phyloP scores from a whole-genome alignment of 2,113 vertebrate species.

The Jaculus jaculus region DNA sequence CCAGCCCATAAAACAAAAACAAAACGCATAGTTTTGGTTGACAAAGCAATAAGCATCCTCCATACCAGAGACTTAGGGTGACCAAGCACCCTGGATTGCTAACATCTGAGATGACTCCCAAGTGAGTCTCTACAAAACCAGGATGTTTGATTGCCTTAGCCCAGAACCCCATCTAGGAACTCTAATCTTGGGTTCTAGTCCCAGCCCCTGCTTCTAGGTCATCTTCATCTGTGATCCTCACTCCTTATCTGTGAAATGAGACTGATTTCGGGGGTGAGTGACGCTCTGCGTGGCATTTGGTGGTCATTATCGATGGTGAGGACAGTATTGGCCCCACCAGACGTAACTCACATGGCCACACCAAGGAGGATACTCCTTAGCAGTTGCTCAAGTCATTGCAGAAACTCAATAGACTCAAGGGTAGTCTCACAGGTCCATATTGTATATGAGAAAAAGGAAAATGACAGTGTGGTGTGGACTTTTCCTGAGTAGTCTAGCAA shows the following conservation, averaged over 20 bases:
- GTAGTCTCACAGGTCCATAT: background rate
- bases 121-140: background rate
- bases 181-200: background rate
- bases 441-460: background rate
- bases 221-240: background rate
- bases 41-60: background rate
- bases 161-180: background rate
- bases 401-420: background rate
- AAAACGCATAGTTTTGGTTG: slow-evolving; percentile 30
- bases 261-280: background rate
- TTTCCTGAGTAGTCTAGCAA: background rate
- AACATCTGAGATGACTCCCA: background rate
- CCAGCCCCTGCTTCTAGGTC: background rate
- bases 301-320: background rate
- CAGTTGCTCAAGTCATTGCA: background rate
- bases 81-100: background rate
- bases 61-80: background rate
- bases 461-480: background rate
- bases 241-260: background rate
- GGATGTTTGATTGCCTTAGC: background rate
- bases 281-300: background rate
- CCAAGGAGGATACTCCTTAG: background rate
- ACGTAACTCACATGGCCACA: background rate
- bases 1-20: background rate
- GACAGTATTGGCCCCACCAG: too few relatives aligned